Percentiles rank a stretch among this genome's conserved stretches.
Conservation (phyloP, 2,113 vertebrate genomes). For the Burhinus oedicnemus region DNA sequence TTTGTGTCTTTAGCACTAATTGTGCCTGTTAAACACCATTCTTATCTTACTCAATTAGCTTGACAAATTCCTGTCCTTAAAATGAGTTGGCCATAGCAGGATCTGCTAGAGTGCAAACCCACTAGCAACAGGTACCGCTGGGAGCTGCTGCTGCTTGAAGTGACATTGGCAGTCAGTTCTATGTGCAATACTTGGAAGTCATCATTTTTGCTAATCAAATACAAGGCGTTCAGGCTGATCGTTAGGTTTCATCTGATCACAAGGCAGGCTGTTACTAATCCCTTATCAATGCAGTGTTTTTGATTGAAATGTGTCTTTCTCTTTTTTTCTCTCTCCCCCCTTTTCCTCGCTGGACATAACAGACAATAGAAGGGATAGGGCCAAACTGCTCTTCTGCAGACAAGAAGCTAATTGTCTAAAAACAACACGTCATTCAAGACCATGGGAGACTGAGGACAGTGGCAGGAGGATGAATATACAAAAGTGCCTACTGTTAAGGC, state of each 20-base stretch:
- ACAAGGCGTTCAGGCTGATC: background rate
- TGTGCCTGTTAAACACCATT: background rate
- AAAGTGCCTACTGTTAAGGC: conserved; percentile 81
- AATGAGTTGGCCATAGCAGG: rapidly evolving
- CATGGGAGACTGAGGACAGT: conserved; percentile 73
- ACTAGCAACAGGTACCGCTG: rapidly evolving
- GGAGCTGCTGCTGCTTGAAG: background rate
- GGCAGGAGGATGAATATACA: conserved; percentile 80
- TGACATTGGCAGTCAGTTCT: rapidly evolving
- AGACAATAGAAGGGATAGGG: conserved; percentile 79
- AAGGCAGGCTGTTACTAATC: conserved; percentile 63
- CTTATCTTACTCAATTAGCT: background rate
- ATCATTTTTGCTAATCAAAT: conserved; percentile 45
- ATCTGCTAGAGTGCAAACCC: background rate
- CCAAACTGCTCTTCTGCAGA: conserved; percentile 80
- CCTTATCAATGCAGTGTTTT: conserved; percentile 55
- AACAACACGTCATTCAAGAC: conserved; percentile 84
- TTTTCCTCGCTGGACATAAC: conserved; percentile 66
- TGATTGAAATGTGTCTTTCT: conserved; percentile 60
- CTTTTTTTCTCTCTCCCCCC: background rate
- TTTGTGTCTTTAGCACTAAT: background rate
- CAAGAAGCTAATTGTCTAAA: conserved; percentile 88
- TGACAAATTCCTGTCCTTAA: background rate
- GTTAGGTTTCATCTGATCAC: conserved; percentile 52
- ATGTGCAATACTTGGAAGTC: background rate